A percentile compares a stretch with the other conserved stretches of the same genome.
Evolutionary conservation across 2,888 invertebrate genomes (phyloP).

Genomic region (Brenthis ino): DNA sequence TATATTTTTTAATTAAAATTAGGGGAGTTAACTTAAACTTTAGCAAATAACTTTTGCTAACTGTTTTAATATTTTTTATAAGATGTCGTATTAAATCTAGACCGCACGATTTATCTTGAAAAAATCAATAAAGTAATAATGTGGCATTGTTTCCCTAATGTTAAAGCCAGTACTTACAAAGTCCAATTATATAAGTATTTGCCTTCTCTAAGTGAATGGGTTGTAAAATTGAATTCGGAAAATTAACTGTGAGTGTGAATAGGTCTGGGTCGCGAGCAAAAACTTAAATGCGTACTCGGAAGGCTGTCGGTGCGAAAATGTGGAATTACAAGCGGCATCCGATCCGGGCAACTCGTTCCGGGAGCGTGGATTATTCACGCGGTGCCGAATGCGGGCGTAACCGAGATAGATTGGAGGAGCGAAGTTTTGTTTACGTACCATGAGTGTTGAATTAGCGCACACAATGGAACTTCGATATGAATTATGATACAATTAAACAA

Average conservation of each 20-base stretch:
- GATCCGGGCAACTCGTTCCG: conserved; percentile 60
- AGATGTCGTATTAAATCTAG: no score
- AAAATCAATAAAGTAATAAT: no score
- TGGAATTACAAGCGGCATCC: conserved; percentile 68
- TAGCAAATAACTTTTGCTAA: no score
- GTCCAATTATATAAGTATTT: conserved; percentile 72
- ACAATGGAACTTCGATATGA: conserved; percentile 24
- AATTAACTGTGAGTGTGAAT: conserved; percentile 71
- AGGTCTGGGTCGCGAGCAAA: conserved; percentile 60
- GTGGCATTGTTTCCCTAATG: not conserved
- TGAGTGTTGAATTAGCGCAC: conserved; percentile 30
- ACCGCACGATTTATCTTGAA: no score
- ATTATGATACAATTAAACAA: conserved; percentile 14
- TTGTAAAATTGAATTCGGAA: conserved; percentile 69
- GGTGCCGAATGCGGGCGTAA: conserved; percentile 57
- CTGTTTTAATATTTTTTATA: no score
- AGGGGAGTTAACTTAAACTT: no score
- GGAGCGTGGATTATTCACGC: conserved; percentile 70
- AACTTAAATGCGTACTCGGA: conserved; percentile 70
- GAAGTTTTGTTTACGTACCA: conserved; percentile 38
- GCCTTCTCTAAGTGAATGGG: conserved; percentile 65
- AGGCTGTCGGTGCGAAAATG: conserved; percentile 68
- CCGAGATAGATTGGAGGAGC: conserved; percentile 44
- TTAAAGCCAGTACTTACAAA: conserved; percentile 47
- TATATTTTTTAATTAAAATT: no score